Evolutionary conservation across 2,888 invertebrate species (phyloP).

Genomic region (Dione vanillae): DNA sequence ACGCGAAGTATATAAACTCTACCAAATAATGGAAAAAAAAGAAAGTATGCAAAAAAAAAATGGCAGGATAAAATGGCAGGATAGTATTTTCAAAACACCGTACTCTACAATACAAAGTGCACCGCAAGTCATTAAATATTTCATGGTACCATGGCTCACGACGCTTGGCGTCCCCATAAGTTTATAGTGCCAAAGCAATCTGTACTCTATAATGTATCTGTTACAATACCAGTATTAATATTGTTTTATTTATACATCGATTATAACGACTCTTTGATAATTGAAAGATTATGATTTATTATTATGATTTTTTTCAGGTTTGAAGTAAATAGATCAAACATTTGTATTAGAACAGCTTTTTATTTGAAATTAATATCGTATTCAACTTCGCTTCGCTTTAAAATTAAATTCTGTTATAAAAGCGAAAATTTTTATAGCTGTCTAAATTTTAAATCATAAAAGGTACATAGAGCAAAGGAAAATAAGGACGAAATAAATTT

Average conservation of each 20-base stretch:
- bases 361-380: too few species aligned
- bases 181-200: conserved; percentile 41
- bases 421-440: too few species aligned
- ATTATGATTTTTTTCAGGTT: neutral
- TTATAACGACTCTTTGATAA: neutral
- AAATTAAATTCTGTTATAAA: too few species aligned
- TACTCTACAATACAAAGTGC: conserved; percentile 30
- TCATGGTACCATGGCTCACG: conserved; percentile 40
- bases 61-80: too few species aligned
- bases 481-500: too few species aligned
- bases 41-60: too few species aligned
- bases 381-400: too few species aligned
- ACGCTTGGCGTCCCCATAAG: conserved; percentile 32
- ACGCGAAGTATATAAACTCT: too few species aligned
- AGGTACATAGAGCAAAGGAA: too few species aligned
- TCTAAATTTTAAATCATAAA: too few species aligned
- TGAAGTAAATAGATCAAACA: neutral
- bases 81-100: conserved; percentile 19
- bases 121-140: conserved; percentile 43
- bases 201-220: conserved; percentile 31
- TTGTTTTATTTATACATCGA: conserved; percentile 24
- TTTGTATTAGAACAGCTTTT: too few species aligned
- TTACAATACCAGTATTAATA: conserved; percentile 26
- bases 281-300: neutral
- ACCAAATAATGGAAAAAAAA: too few species aligned